Conservation (phyloP, 2,797 vertebrate species). For the Pterois miles region DNA sequence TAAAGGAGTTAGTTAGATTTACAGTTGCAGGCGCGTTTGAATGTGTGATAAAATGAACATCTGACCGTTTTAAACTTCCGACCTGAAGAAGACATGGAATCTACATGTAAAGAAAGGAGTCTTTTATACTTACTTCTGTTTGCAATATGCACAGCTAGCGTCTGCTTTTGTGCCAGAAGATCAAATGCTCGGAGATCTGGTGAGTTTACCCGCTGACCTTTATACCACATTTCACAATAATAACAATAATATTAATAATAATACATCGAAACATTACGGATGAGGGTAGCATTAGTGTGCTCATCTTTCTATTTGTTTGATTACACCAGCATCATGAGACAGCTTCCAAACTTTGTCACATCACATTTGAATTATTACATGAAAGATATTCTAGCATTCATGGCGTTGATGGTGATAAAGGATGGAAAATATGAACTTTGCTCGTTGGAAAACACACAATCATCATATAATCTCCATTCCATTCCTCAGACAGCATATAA, state of each 20-base stretch:
- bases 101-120: slow-evolving; percentile 59
- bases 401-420: background rate
- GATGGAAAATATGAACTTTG: background rate
- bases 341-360: slow-evolving; percentile 8
- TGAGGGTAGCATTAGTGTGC: background rate
- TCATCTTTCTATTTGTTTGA: slow-evolving; percentile 20
- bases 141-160: slow-evolving; percentile 57
- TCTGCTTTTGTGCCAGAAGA: slow-evolving; percentile 71
- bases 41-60: slow-evolving; percentile 60
- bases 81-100: slow-evolving; percentile 80
- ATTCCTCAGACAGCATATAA: background rate
- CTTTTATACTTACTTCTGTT: slow-evolving; percentile 71
- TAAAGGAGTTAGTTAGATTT: background rate
- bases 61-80: slow-evolving; percentile 55
- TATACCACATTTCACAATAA: background rate
- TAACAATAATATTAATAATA: background rate
- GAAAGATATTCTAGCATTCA: background rate
- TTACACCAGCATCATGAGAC: background rate
- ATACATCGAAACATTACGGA: background rate
- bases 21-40: slow-evolving; percentile 12
- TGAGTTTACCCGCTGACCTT: slow-evolving; percentile 60
- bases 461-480: background rate
- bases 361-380: background rate
- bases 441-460: background rate
- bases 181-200: slow-evolving; percentile 77